These are phyloP conservation scores for Mormyrus iriodes DNA, from an alignment of 2,113 vertebrate genomes.

Conservation along the genomic window DNA sequence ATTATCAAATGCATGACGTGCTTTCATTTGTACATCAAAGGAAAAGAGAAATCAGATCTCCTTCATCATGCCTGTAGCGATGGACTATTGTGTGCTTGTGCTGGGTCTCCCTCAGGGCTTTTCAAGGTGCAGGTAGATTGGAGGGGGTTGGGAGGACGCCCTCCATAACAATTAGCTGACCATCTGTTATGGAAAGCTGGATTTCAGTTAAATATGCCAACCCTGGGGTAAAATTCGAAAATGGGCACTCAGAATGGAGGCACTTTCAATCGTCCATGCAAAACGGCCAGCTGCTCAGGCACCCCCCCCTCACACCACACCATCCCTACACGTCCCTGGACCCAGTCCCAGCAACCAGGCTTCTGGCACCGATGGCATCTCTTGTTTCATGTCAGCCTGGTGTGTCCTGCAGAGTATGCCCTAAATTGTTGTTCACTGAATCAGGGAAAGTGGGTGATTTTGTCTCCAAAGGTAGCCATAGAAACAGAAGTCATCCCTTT, in stretches of 20 bases:
- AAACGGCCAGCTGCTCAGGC: background rate
- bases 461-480: background rate
- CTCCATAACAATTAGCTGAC: background rate
- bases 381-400: background rate
- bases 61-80: background rate
- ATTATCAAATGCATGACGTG: background rate
- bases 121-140: background rate
- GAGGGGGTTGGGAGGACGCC: background rate
- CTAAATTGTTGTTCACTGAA: background rate
- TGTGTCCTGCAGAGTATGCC: background rate
- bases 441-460: background rate
- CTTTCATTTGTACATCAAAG: background rate
- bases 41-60: background rate
- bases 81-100: background rate
- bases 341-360: background rate
- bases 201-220: background rate
- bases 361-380: background rate
- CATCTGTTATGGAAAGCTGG: background rate
- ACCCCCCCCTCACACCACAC: background rate
- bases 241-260: background rate
- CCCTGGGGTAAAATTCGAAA: background rate
- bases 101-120: background rate
- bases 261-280: background rate
- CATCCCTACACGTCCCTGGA: background rate
- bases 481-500: background rate